These are phyloP conservation scores for Podotricha telesiphe DNA, from an alignment of 2,888 invertebrate genomes.

Conservation along the genomic window DNA sequence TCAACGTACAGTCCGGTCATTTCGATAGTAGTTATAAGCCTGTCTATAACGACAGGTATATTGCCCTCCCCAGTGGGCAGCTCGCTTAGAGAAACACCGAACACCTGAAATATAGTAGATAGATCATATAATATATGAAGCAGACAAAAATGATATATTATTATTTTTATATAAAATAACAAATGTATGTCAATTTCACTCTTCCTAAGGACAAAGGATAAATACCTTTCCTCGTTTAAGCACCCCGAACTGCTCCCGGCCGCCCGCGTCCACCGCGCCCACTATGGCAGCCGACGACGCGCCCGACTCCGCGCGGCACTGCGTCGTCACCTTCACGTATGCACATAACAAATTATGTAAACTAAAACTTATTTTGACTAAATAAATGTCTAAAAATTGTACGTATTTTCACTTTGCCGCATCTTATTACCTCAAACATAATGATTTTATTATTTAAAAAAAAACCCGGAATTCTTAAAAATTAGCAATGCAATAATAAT, in stretches of 20 bases:
- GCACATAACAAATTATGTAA: not conserved
- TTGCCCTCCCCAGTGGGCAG: constrained; percentile 89
- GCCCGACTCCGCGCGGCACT: constrained; percentile 71
- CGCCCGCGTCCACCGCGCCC: constrained; percentile 81
- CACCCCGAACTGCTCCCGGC: constrained; percentile 71
- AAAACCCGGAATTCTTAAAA: too few relatives aligned
- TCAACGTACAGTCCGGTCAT: constrained; percentile 95
- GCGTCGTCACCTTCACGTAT: constrained; percentile 64
- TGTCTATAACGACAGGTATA: constrained; percentile 94
- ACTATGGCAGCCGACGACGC: constrained; percentile 72
- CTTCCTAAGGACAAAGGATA: too few relatives aligned
- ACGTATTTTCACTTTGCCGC: too few relatives aligned
- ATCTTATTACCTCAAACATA: too few relatives aligned
- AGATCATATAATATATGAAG: too few relatives aligned
- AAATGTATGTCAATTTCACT: too few relatives aligned
- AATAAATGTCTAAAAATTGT: too few relatives aligned
- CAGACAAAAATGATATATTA: too few relatives aligned
- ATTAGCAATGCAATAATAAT: too few relatives aligned
- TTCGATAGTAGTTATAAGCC: constrained; percentile 94
- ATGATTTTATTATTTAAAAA: too few relatives aligned
- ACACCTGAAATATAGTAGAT: constrained; percentile 76
- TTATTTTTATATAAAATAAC: too few relatives aligned
- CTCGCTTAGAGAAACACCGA: constrained; percentile 90
- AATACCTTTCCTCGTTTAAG: constrained; percentile 68
- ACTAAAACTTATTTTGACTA: not conserved